Conservation (phyloP, 2,888 invertebrate species). For the Thera britannica region DNA sequence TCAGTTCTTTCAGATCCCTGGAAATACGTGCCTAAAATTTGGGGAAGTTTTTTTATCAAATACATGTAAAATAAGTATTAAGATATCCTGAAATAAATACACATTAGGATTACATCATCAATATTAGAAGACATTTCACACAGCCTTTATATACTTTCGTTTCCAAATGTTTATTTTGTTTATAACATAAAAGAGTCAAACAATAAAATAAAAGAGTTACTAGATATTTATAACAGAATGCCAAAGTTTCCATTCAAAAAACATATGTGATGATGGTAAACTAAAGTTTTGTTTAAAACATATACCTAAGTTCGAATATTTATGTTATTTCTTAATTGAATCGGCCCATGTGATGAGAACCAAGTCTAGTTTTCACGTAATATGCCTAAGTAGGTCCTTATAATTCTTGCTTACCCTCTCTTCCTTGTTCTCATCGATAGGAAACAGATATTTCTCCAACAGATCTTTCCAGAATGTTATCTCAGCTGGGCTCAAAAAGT, state of each 20-base stretch:
- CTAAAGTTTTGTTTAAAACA: too few relatives aligned
- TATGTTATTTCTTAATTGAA: too few relatives aligned
- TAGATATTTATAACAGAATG: too few relatives aligned
- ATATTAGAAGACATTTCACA: constrained; percentile 1
- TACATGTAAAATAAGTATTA: constrained; percentile 42
- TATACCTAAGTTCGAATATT: too few relatives aligned
- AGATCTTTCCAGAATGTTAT: constrained; percentile 97
- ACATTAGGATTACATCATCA: constrained; percentile 36
- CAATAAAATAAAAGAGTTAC: too few relatives aligned
- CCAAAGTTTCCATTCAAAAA: too few relatives aligned
- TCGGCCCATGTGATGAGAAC: too few relatives aligned
- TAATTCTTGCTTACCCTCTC: constrained; percentile 88
- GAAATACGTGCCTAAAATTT: constrained; percentile 95
- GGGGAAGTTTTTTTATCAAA: constrained; percentile 61
- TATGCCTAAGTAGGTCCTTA: neutral
- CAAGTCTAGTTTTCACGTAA: neutral
- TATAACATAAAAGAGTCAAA: too few relatives aligned
- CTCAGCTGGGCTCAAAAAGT: constrained; percentile 93
- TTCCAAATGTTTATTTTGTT: too few relatives aligned
- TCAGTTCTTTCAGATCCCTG: constrained; percentile 95
- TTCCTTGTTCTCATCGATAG: constrained; percentile 95
- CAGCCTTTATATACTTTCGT: too few relatives aligned
- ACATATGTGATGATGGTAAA: too few relatives aligned
- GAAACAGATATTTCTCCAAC: constrained; percentile 96
- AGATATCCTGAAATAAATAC: constrained; percentile 55